These are phyloP conservation scores for Lepus oiostolus DNA, from an alignment of 2,797 vertebrate species.

Conservation along the genomic window DNA sequence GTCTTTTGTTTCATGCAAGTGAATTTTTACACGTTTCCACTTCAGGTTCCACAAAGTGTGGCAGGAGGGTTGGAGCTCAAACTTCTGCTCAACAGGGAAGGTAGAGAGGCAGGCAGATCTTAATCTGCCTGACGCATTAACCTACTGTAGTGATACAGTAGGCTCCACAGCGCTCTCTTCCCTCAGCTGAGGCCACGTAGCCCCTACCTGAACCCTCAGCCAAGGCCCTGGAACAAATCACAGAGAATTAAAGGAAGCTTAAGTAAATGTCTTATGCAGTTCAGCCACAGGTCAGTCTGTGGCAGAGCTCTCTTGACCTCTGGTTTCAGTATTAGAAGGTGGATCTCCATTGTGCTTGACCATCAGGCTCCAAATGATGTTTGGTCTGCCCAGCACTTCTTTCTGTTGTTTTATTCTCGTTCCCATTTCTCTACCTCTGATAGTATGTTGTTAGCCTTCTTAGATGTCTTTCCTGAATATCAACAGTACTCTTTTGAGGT, in stretches of 20 bases:
- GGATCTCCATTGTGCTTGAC: not conserved
- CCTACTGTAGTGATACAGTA: not conserved
- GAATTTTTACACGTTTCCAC: not conserved
- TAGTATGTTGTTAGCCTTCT: not conserved
- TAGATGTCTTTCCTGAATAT: slow-evolving; percentile 31
- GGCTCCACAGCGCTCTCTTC: not conserved
- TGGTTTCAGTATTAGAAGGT: not conserved
- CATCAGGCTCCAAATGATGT: not conserved
- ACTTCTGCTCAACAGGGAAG: not conserved
- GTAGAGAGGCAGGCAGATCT: not conserved
- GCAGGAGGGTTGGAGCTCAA: not conserved
- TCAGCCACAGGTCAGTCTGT: slow-evolving; percentile 30
- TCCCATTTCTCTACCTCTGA: not conserved
- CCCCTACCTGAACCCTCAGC: not conserved
- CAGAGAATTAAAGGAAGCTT: slow-evolving; percentile 26
- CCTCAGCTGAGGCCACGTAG: slow-evolving; percentile 5
- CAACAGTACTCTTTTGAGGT: not conserved
- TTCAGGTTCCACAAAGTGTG: not conserved
- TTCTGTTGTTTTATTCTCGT: slow-evolving; percentile 1
- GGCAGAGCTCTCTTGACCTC: slow-evolving; percentile 26
- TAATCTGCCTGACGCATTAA: not conserved
- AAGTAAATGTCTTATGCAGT: slow-evolving; percentile 37
- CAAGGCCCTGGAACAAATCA: slow-evolving; percentile 43
- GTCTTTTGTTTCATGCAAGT: not conserved
- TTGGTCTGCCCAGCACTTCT: slow-evolving; percentile 1